Conservation (phyloP, 2,113 vertebrate species). For the Syngnathus floridae region DNA sequence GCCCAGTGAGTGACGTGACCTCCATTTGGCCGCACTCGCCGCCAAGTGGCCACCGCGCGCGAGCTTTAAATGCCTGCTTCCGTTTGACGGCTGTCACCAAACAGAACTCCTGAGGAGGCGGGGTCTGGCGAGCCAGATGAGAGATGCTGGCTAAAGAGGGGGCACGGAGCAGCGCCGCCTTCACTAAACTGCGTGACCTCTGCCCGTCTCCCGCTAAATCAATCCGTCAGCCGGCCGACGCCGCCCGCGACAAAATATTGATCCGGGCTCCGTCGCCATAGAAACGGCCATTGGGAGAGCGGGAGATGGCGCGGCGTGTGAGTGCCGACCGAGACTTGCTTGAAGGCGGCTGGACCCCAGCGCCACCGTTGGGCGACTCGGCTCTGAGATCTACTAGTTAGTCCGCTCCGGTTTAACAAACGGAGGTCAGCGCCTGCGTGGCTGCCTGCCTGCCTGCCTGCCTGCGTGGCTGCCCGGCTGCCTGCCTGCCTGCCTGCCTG, state of each 20-base stretch:
- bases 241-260: constrained; percentile 66
- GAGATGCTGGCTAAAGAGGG: constrained; percentile 43
- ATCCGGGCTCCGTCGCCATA: constrained; percentile 62
- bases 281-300: constrained; percentile 65
- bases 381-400: too few relatives aligned
- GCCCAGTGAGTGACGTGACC: too few relatives aligned
- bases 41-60: too few relatives aligned
- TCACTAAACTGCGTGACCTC: constrained; percentile 61
- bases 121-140: neutral
- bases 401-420: constrained; percentile 27
- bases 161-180: constrained; percentile 49
- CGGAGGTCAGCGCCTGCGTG: constrained; percentile 41
- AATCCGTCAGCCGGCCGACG: constrained; percentile 65
- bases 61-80: too few relatives aligned
- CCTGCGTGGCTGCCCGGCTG: too few relatives aligned
- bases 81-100: too few relatives aligned
- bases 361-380: too few relatives aligned
- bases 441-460: too few relatives aligned
- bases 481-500: too few relatives aligned
- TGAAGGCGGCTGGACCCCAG: constrained; percentile 46
- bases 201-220: constrained; percentile 54
- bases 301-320: constrained; percentile 48
- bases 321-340: constrained; percentile 54
- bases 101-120: neutral
- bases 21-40: too few relatives aligned